Conservation (phyloP, 1,140 invertebrate genomes). For the Scaptomyza pallida region DNA sequence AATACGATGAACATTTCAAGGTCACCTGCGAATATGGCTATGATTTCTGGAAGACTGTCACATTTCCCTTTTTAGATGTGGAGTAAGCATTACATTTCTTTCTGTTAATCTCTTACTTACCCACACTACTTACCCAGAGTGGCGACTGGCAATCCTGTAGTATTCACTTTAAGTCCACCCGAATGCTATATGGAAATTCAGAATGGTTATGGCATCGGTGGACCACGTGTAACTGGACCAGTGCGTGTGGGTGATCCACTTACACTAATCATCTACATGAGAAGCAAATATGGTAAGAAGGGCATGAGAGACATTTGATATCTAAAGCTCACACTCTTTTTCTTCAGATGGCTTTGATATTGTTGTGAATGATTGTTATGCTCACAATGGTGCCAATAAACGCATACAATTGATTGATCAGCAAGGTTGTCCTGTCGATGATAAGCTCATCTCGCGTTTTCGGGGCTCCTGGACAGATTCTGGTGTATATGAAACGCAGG, state of each 20-base stretch:
- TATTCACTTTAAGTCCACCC: conserved; percentile 96
- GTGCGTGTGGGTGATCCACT: conserved; percentile 96
- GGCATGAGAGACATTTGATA: background rate
- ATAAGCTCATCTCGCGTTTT: conserved; percentile 96
- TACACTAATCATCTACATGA: conserved; percentile 96
- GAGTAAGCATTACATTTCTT: conserved; percentile 89
- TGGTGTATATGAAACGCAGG: conserved; percentile 95
- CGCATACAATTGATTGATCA: conserved; percentile 96
- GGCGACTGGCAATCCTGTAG: conserved; percentile 95
- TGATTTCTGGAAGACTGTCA: conserved; percentile 98
- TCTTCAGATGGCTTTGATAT: conserved; percentile 95
- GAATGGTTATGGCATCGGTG: conserved; percentile 93
- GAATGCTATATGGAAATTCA: conserved; percentile 98
- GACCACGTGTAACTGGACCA: conserved; percentile 92
- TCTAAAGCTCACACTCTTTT: conserved; percentile 21
- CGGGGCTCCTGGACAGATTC: conserved; percentile 95
- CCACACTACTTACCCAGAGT: conserved; percentile 87
- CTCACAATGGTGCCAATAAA: conserved; percentile 96
- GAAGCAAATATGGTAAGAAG: conserved; percentile 93
- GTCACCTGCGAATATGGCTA: conserved; percentile 98
- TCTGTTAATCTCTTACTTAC: background rate
- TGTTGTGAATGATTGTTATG: conserved; percentile 97
- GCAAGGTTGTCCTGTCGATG: conserved; percentile 96
- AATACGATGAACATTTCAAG: conserved; percentile 96
- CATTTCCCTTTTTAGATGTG: conserved; percentile 96